Conservation (phyloP, 2,113 vertebrate species). For the Plecturocebus donacophilus region DNA sequence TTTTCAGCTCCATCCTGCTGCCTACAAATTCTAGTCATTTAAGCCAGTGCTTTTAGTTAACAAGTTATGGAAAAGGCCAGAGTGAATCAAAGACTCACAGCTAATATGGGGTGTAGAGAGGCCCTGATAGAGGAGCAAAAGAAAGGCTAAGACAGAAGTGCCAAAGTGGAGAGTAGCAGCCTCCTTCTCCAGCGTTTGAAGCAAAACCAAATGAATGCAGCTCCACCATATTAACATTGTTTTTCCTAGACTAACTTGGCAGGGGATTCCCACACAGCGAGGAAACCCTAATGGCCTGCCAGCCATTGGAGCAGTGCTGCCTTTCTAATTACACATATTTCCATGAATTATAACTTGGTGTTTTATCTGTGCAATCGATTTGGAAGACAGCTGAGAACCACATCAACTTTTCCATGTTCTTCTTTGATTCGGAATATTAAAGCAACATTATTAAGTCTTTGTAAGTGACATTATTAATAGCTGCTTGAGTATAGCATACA, state of each 20-base stretch:
- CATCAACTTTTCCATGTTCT: not conserved
- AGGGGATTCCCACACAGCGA: not conserved
- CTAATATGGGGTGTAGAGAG: not conserved
- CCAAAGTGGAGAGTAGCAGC: not conserved
- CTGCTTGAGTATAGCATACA: not conserved
- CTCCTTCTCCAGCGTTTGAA: not conserved
- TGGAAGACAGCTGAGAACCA: not conserved
- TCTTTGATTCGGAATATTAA: not conserved
- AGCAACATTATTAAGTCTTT: not conserved
- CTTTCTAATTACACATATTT: not conserved
- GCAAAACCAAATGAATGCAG: not conserved
- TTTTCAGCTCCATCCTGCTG: not conserved
- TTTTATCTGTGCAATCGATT: not conserved
- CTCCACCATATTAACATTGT: rapidly evolving
- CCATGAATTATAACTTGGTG: not conserved
- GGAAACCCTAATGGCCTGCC: not conserved
- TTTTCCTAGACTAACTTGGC: not conserved
- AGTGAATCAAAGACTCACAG: not conserved
- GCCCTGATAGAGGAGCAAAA: not conserved
- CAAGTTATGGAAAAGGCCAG: not conserved
- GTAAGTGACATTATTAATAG: not conserved
- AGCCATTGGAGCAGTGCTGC: not conserved
- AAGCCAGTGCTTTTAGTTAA: not conserved
- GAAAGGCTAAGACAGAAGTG: not conserved
- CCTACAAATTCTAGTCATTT: not conserved